Evolutionary conservation across 2,888 invertebrate genomes (phyloP).

Genomic region (Hesperia comma): DNA sequence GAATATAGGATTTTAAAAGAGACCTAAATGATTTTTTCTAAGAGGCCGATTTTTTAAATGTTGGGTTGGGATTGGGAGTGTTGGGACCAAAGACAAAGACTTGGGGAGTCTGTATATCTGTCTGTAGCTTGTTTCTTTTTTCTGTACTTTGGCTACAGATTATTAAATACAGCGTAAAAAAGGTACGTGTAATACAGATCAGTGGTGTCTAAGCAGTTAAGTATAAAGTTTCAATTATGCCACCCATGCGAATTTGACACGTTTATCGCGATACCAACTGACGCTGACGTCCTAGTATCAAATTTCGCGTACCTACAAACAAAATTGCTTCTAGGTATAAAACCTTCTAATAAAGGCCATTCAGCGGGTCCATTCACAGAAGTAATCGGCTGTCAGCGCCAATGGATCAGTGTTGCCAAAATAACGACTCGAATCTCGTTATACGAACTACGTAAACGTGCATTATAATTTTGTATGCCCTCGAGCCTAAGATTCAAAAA

Average conservation of each 20-base stretch:
- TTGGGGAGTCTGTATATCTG: too few species aligned
- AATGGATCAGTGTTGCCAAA: conserved; percentile 62
- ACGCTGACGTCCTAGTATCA: conserved; percentile 32
- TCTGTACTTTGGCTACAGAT: too few species aligned
- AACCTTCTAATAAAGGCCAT: conserved; percentile 39
- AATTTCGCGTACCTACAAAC: conserved; percentile 39
- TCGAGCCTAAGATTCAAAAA: conserved; percentile 62
- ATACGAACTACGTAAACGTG: conserved; percentile 64
- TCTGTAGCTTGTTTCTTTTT: not conserved
- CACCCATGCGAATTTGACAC: conserved; percentile 13
- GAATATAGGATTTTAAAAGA: too few species aligned
- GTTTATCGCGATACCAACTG: conserved; percentile 26
- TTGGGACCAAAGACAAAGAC: too few species aligned
- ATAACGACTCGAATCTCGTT: conserved; percentile 58
- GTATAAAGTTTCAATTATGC: conserved; percentile 14
- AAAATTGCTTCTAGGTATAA: conserved; percentile 37
- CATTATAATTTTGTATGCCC: conserved; percentile 73
- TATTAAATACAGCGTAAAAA: too few species aligned
- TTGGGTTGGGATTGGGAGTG: too few species aligned
- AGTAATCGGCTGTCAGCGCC: conserved; percentile 52
- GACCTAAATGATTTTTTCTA: too few species aligned
- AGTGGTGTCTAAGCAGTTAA: not conserved
- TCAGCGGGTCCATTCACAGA: conserved; percentile 58
- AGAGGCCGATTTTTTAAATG: too few species aligned
- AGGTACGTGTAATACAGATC: not conserved